Percentiles rank a stretch among this genome's conserved stretches.
phyloP scores from a whole-genome alignment of 2,797 vertebrate species.

The Phylloscopus collybita region DNA sequence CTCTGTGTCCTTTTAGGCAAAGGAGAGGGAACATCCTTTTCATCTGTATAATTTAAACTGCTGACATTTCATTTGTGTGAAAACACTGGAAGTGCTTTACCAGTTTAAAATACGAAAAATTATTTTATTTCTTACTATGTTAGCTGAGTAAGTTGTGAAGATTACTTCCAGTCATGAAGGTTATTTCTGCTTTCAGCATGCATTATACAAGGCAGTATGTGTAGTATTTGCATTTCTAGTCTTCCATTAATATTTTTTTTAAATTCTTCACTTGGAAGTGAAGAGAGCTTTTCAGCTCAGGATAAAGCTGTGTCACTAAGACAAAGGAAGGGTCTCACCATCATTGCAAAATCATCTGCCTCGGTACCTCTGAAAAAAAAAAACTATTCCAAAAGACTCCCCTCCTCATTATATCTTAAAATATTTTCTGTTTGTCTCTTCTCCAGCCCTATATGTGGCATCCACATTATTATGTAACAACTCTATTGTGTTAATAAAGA shows the following conservation, averaged over 20 bases:
- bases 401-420: background rate
- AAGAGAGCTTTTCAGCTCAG: background rate
- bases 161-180: background rate
- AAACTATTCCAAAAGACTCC: background rate
- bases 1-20: background rate
- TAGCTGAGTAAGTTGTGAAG: background rate
- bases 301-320: background rate
- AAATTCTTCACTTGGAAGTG: background rate
- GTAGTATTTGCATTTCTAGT: background rate
- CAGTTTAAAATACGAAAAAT: background rate
- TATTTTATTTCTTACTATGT: background rate
- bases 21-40: background rate
- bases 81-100: background rate
- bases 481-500: background rate
- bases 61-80: background rate
- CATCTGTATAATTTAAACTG: background rate
- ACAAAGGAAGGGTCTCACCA: background rate
- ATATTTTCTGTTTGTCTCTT: background rate
- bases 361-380: background rate
- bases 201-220: background rate
- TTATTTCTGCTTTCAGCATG: background rate
- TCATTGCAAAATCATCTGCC: background rate
- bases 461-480: background rate
- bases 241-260: background rate
- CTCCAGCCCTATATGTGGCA: background rate